phyloP scores from a whole-genome alignment of 2,113 vertebrate species.

The Paralichthys olivaceus region DNA sequence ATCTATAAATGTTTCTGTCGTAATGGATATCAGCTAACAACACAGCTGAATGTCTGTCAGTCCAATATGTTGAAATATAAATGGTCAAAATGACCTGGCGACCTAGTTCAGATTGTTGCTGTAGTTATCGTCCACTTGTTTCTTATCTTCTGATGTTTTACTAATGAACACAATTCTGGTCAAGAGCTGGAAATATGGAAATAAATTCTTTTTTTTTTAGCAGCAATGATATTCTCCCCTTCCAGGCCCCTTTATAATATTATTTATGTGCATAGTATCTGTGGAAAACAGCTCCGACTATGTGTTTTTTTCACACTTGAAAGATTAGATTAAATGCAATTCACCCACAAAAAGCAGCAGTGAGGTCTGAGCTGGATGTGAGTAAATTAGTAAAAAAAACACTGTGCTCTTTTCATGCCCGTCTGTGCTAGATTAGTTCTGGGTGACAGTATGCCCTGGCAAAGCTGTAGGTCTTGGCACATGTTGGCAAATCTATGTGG shows the following conservation, averaged over 20 bases:
- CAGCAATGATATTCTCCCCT: background rate
- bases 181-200: constrained; percentile 6
- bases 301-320: constrained; percentile 3
- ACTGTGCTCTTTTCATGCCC: constrained; percentile 31
- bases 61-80: too few species aligned
- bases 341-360: constrained; percentile 31
- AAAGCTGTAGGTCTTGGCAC: constrained; percentile 56
- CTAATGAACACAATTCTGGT: background rate
- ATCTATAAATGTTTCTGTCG: too few species aligned
- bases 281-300: constrained; percentile 15
- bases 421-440: constrained; percentile 64
- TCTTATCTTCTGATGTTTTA: background rate
- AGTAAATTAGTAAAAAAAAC: constrained; percentile 39
- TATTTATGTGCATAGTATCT: constrained; percentile 11
- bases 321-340: constrained; percentile 13
- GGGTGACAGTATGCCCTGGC: constrained; percentile 64
- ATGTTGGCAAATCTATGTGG: constrained; percentile 52
- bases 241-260: background rate
- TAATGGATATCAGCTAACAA: too few species aligned
- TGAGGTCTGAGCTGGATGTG: constrained; percentile 1
- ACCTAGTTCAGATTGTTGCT: background rate
- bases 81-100: too few species aligned
- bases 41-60: too few species aligned
- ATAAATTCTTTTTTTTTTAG: background rate
- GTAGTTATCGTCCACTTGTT: background rate